A percentile compares a stretch with the other conserved stretches of the same genome.
Conservation (phyloP, 2,797 vertebrate species). For the Petrocephalus sullivani region DNA sequence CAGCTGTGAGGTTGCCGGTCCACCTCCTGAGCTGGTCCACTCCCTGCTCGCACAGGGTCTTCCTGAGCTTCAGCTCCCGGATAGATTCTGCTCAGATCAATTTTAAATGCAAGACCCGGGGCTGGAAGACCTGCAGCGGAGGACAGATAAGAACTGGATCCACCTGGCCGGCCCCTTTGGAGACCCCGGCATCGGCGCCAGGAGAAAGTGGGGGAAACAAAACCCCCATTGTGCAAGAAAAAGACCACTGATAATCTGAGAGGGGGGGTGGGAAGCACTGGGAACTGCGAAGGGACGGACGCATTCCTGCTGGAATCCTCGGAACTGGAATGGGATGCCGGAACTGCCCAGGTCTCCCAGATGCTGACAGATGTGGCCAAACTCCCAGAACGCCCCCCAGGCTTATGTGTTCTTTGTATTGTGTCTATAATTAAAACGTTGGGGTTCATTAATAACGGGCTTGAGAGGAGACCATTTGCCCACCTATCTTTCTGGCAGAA, state of each 20-base stretch:
- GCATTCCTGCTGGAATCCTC: not conserved
- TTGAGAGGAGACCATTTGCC: not conserved
- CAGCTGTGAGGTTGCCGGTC: not conserved
- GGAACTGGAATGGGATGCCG: not conserved
- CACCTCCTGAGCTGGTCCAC: not conserved
- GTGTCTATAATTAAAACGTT: not conserved
- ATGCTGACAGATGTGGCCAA: not conserved
- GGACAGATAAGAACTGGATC: not conserved
- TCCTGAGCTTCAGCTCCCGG: not conserved
- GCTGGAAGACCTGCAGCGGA: not conserved
- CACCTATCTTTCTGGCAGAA: not conserved
- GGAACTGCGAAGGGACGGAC: not conserved
- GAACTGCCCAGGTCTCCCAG: not conserved
- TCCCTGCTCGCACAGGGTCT: not conserved
- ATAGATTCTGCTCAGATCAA: constrained; percentile 9
- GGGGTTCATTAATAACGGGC: not conserved
- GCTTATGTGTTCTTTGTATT: not conserved
- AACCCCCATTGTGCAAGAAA: not conserved
- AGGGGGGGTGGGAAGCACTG: not conserved
- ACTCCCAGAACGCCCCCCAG: not conserved
- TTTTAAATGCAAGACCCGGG: not conserved
- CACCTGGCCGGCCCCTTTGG: not conserved
- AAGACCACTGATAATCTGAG: not conserved
- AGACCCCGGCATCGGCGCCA: not conserved
- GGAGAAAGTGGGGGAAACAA: not conserved